phyloP scores from a whole-genome alignment of 1,140 invertebrate genomes.

The Drosophila kohkoa region DNA sequence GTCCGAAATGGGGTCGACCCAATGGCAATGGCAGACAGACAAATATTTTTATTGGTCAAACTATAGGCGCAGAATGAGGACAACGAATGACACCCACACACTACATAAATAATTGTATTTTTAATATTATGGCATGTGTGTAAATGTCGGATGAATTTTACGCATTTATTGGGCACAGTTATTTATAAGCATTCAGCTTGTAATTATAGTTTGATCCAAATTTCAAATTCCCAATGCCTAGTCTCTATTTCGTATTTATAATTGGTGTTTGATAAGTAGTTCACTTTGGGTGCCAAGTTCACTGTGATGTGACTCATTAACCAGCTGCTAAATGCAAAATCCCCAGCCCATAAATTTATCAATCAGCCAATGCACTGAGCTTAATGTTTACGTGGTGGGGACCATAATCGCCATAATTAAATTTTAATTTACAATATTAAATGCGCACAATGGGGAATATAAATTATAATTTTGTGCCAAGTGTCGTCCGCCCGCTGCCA shows the following conservation, averaged over 20 bases:
- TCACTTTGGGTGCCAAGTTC: not conserved
- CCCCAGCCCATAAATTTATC: constrained; percentile 48
- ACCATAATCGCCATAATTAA: constrained; percentile 51
- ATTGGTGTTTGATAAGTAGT: constrained; percentile 3
- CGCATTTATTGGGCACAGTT: not conserved
- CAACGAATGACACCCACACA: not conserved
- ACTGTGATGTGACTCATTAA: constrained; percentile 16
- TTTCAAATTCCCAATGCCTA: not conserved
- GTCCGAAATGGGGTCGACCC: constrained; percentile 10
- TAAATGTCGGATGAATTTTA: constrained; percentile 25
- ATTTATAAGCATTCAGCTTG: not conserved
- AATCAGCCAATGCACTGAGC: constrained; percentile 21
- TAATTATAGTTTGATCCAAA: not conserved
- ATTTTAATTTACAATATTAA: constrained; percentile 62
- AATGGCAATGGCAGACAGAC: constrained; percentile 36
- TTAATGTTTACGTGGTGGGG: not conserved
- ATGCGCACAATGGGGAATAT: constrained; percentile 32
- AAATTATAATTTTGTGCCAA: constrained; percentile 69
- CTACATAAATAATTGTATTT: constrained; percentile 14
- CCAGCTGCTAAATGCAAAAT: not conserved
- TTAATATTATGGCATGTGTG: constrained; percentile 30
- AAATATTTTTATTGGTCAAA: constrained; percentile 59
- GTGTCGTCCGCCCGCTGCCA: constrained; percentile 15
- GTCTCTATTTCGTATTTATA: not conserved
- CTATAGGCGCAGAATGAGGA: not conserved